Evolutionary conservation across 2,888 invertebrate genomes (phyloP), one percentile per base, ranked within the genome.

Genomic region (Pseudeuparius sepicola): DNA sequence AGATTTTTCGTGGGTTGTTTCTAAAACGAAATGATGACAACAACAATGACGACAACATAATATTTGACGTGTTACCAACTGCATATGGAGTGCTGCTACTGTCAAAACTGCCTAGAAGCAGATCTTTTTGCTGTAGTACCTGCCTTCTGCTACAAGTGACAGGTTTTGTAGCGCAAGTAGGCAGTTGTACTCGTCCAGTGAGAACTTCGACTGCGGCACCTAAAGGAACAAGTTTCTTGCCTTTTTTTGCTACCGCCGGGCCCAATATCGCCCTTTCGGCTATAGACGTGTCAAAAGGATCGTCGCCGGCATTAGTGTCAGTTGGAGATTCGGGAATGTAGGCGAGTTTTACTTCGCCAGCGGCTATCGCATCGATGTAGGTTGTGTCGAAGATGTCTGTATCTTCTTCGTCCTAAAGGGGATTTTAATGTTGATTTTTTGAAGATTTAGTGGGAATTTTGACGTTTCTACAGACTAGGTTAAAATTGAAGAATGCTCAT

Each of bases 351-450:
- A 89, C 73, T 56, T 88, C 87, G 25, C 87, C 88, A 35, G 85
- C 78, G 45, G 85, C 83, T 20, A 88, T 78, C 13, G 78, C 84
- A 54, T 90, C 89, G 28, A 88, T 78, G 54, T 86, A 90, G 2
- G 84, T 78, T 10, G 89, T 89, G 51, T 88, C 87, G 54, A 90
- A 90, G 43, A 89, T 79, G 51, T 87, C 86, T 66, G 85, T 83
- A 47, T 79, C 80, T 24, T 78, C 75, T 32, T 76, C 80, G 20
- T 20, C 20, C n/a, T 20, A n/a, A n/a, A n/a, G n/a, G n/a, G n/a
- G n/a, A n/a, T n/a, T n/a, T n/a, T n/a, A n/a, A n/a, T n/a, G n/a
- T n/a, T n/a, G n/a, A n/a, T n/a, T n/a, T n/a, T n/a, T n/a, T n/a
- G n/a, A n/a, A n/a, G n/a, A n/a, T n/a, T n/a, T n/a, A n/a, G n/a